These are phyloP conservation scores for Nomada ferruginata DNA, from an alignment of 2,888 invertebrate genomes.

Conservation along the genomic window DNA sequence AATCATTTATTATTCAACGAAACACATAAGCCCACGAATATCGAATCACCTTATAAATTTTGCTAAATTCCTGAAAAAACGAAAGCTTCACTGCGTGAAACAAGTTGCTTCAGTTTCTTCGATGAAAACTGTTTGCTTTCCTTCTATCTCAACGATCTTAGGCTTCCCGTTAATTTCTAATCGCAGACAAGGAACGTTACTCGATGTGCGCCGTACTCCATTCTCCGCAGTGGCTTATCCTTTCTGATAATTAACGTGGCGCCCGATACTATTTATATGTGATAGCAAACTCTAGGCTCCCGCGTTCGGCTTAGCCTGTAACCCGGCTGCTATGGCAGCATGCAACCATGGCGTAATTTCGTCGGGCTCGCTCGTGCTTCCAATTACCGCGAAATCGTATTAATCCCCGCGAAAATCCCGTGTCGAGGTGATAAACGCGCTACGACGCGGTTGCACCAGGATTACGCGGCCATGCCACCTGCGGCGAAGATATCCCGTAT, in stretches of 20 bases:
- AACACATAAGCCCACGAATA: no score
- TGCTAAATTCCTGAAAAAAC: no score
- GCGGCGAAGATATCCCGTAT: slow-evolving; percentile 38
- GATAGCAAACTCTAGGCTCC: slow-evolving; percentile 55
- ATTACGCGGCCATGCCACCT: slow-evolving; percentile 50
- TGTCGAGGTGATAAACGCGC: slow-evolving; percentile 70
- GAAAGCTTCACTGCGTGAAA: no score
- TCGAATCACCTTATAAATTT: no score
- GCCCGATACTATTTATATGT: slow-evolving; percentile 71
- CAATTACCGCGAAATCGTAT: slow-evolving; percentile 74
- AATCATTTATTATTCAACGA: no score
- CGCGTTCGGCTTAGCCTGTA: slow-evolving; percentile 56
- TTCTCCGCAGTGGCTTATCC: slow-evolving; percentile 70
- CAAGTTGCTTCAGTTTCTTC: no score
- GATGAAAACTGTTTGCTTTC: not conserved
- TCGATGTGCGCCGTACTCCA: slow-evolving; percentile 50
- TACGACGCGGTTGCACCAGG: slow-evolving; percentile 49
- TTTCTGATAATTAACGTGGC: slow-evolving; percentile 71
- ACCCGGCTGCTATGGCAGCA: slow-evolving; percentile 32
- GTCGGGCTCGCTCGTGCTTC: slow-evolving; percentile 67
- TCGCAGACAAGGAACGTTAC: slow-evolving; percentile 39
- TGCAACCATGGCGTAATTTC: slow-evolving; percentile 64
- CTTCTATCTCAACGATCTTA: slow-evolving; percentile 22
- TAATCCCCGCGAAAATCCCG: slow-evolving; percentile 72
- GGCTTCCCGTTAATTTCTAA: slow-evolving; percentile 43